Base-by-base conservation (phyloP, 2,888 invertebrate species). In the Theodoxus fluviatilis region DNA sequence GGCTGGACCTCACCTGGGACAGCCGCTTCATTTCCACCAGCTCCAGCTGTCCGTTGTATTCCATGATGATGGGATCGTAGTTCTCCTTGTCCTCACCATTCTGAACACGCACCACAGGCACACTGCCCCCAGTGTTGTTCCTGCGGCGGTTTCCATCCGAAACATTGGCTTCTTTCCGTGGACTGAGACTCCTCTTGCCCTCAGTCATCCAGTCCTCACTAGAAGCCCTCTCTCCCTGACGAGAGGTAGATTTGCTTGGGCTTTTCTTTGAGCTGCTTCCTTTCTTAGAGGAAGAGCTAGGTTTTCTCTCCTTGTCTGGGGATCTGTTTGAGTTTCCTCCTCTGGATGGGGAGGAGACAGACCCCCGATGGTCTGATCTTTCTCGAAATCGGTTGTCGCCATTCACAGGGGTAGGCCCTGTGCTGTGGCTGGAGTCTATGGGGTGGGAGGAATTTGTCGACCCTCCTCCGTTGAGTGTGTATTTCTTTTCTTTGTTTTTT, bases 31-130 rank as follows among this genome's bases (percentile, higher is more conserved):
- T 33, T 28, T 71, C 67, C 7, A 76, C 66, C 28, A 75, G 69
- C 61, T 76, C 75, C 57, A 74, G 52, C 59, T 73, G 47, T 0
- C 72, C 71, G 67, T 75, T 71, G 69, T 76, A 76, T 55, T 74
- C 73, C 75, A 76, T 76, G 37, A 75, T 70, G 25, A 76, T 71
- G 1, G 76, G 73, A 61, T 73, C 76, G 37, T 68, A 61, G 49
- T 73, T 69, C 31, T 76, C 76, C 59, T 76, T 76, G 57, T 73
- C 68, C 3, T 67, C 67, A 2, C 38, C 55, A n/a, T 25, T 28
- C 3, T 52, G 57, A 28, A 49, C 38, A 18, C 15, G 22, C 35
- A 3, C 40, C 15, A 28, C 63, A 38, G 64, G n/a, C 12, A 28
- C 49, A 4, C 22, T 63, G 7, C 9, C 9, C 28, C 43, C n/a